phyloP scores from a whole-genome alignment of 2,797 vertebrate genomes.

The Sandelia bainsii region DNA sequence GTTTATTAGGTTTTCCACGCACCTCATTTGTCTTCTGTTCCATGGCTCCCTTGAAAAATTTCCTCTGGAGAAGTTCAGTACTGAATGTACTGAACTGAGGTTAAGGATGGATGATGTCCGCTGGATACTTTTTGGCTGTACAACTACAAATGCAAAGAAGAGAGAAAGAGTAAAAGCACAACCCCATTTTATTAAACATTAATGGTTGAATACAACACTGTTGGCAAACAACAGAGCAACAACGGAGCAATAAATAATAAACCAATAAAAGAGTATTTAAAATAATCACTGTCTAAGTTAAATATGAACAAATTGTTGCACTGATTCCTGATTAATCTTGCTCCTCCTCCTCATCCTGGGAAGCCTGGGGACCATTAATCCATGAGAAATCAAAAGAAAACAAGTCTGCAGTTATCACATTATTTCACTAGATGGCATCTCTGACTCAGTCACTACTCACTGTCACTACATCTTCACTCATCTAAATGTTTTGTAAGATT shows the following conservation, averaged over 20 bases:
- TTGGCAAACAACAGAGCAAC: too few species aligned
- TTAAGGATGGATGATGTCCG: conserved; percentile 27
- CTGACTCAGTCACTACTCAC: conserved; percentile 5
- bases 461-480: not conserved
- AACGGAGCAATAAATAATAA: not conserved
- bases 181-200: not conserved
- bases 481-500: not conserved
- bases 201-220: not conserved
- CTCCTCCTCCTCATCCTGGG: too few species aligned
- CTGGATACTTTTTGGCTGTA: not conserved
- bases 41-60: conserved; percentile 64
- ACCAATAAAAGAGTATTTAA: not conserved
- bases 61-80: conserved; percentile 17
- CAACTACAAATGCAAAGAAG: conserved; percentile 17
- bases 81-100: conserved; percentile 1
- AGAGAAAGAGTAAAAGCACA: not conserved
- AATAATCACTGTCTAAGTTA: not conserved
- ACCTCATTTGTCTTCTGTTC: conserved; percentile 81
- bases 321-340: not conserved
- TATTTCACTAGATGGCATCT: conserved; percentile 66
- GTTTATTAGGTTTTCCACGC: conserved; percentile 11
- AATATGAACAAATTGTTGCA: not conserved
- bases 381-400: not conserved
- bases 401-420: conserved; percentile 39
- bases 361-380: not conserved